These are phyloP conservation scores for Tragelaphus buxtoni DNA, from an alignment of 2,113 vertebrate genomes.

Conservation along the genomic window DNA sequence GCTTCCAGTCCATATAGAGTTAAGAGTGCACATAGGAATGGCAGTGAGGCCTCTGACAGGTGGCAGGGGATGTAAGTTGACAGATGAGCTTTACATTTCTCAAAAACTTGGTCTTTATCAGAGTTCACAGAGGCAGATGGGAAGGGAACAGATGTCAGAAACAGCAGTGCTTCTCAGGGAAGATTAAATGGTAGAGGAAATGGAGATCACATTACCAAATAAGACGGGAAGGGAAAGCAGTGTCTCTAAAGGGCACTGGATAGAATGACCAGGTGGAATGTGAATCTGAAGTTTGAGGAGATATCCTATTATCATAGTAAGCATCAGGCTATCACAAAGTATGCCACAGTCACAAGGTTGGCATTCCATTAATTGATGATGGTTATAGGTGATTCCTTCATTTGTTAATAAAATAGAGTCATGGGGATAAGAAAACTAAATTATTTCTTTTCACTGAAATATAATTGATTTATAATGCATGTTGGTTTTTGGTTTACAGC, in stretches of 20 bases:
- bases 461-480: background rate
- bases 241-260: background rate
- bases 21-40: background rate
- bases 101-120: constrained; percentile 35
- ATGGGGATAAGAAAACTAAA: background rate
- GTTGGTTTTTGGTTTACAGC: background rate
- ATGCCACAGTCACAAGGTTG: background rate
- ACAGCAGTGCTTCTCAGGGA: constrained; percentile 40
- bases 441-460: background rate
- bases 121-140: constrained; percentile 29
- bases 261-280: constrained; percentile 13
- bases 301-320: background rate
- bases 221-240: background rate
- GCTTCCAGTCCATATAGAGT: background rate
- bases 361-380: background rate
- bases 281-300: background rate
- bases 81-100: constrained; percentile 52
- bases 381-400: background rate
- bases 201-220: constrained; percentile 31
- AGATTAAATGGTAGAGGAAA: constrained; percentile 56
- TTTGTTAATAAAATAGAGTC: background rate
- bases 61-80: constrained; percentile 42
- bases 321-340: background rate
- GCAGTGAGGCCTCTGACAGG: constrained; percentile 27
- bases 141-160: constrained; percentile 51